phyloP scores from a whole-genome alignment of 2,113 vertebrate genomes.

The Alethe diademata region DNA sequence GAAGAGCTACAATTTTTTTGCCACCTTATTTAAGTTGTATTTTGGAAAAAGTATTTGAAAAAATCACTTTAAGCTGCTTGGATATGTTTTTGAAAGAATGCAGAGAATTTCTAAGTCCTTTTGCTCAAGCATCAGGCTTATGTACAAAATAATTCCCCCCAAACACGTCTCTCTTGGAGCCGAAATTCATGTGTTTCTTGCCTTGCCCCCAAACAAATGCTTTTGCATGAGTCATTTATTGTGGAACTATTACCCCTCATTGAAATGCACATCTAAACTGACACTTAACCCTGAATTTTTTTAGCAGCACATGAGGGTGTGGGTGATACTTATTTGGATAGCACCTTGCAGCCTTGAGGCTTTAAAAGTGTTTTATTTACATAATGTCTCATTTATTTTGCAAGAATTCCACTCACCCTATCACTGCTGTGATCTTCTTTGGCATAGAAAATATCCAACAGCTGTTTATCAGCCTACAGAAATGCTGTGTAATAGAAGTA shows the following conservation, averaged over 20 bases:
- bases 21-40: neutral
- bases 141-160: neutral
- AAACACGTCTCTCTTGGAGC: neutral
- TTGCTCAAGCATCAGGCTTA: neutral
- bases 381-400: slow-evolving; percentile 55
- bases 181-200: neutral
- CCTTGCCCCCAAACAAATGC: neutral
- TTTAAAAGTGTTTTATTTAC: slow-evolving; percentile 51
- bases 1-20: neutral
- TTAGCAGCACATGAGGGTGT: slow-evolving; percentile 15
- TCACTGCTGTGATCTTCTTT: slow-evolving; percentile 28
- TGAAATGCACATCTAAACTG: slow-evolving; percentile 59
- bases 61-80: neutral
- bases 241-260: slow-evolving; percentile 32
- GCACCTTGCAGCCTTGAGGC: slow-evolving; percentile 36
- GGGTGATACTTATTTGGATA: slow-evolving; percentile 22
- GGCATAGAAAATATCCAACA: slow-evolving; percentile 47
- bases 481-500: slow-evolving; percentile 47
- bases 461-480: slow-evolving; percentile 59
- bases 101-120: neutral
- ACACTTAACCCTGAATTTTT: slow-evolving; percentile 39
- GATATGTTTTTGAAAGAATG: neutral
- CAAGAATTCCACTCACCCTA: slow-evolving; percentile 1
- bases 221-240: slow-evolving; percentile 22
- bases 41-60: neutral